Conservation (phyloP, 1,140 invertebrate species). For the Solen grandis region DNA sequence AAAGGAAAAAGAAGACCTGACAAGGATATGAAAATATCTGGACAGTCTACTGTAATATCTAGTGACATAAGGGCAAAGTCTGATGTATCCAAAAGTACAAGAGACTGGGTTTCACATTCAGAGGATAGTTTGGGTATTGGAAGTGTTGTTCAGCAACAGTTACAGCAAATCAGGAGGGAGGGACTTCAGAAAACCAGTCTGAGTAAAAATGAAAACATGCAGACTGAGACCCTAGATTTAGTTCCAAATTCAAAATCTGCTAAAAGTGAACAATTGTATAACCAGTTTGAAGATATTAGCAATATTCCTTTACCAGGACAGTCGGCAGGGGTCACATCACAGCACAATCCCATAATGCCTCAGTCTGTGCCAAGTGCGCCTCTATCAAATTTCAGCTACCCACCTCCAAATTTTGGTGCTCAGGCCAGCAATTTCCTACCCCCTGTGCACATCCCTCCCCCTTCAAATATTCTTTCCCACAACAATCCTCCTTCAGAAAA, state of each 20-base stretch:
- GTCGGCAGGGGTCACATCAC: not conserved
- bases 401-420: not conserved
- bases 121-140: not conserved
- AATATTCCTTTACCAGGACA: not conserved
- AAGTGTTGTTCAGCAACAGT: not conserved
- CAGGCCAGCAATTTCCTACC: no score
- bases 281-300: no score
- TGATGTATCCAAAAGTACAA: slow-evolving; percentile 3
- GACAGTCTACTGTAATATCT: not conserved
- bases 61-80: slow-evolving; percentile 5
- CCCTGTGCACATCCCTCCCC: not conserved
- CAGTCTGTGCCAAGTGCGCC: not conserved
- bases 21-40: not conserved
- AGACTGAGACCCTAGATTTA: not conserved
- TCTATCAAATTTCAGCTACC: not conserved
- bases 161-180: no score
- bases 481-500: no score
- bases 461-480: not conserved
- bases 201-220: no score
- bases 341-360: not conserved
- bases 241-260: not conserved
- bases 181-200: no score
- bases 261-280: not conserved
- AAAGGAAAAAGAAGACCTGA: not conserved
- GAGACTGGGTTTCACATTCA: not conserved